phyloP scores from a whole-genome alignment of 1,140 invertebrate genomes.

The Aphidius ervi region DNA sequence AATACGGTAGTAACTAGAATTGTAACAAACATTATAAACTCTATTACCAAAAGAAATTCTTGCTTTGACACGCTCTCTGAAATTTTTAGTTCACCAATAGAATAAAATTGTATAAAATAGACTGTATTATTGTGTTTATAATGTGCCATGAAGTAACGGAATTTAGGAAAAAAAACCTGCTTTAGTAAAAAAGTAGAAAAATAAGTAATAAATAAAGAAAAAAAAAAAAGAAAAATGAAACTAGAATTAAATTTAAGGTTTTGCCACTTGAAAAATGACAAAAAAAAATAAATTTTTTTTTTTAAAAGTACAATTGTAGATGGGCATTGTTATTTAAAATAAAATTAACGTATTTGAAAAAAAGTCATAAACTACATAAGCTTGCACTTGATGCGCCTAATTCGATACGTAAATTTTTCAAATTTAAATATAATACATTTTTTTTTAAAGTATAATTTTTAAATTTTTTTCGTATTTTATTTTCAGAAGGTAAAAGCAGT shows the following conservation, averaged over 20 bases:
- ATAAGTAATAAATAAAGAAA: slow-evolving; percentile 12
- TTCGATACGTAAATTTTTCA: slow-evolving; percentile 23
- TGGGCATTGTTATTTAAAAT: slow-evolving; percentile 5
- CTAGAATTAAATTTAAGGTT: too few species aligned
- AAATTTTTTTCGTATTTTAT: background rate
- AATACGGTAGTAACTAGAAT: slow-evolving; percentile 4
- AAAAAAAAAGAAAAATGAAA: background rate
- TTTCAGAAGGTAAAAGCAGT: slow-evolving; percentile 56
- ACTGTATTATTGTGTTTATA: background rate
- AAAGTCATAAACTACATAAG: background rate
- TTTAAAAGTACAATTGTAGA: background rate
- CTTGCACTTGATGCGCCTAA: slow-evolving; percentile 1
- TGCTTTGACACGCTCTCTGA: slow-evolving; percentile 35
- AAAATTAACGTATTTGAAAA: slow-evolving; percentile 21
- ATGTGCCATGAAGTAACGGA: slow-evolving; percentile 17
- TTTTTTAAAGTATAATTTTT: background rate
- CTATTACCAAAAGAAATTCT: slow-evolving; percentile 25
- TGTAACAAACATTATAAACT: slow-evolving; percentile 1
- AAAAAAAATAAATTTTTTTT: too few species aligned
- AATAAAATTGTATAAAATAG: slow-evolving; percentile 5
- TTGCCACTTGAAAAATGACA: too few species aligned
- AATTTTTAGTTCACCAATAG: slow-evolving; percentile 22
- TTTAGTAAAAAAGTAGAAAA: slow-evolving; percentile 7
- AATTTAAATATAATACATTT: slow-evolving; percentile 3
- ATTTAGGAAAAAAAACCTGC: slow-evolving; percentile 9